Evolutionary conservation across 2,888 invertebrate genomes (phyloP), one percentile per base, ranked within the genome.

Genomic region (Drosophila subsilvestris): DNA sequence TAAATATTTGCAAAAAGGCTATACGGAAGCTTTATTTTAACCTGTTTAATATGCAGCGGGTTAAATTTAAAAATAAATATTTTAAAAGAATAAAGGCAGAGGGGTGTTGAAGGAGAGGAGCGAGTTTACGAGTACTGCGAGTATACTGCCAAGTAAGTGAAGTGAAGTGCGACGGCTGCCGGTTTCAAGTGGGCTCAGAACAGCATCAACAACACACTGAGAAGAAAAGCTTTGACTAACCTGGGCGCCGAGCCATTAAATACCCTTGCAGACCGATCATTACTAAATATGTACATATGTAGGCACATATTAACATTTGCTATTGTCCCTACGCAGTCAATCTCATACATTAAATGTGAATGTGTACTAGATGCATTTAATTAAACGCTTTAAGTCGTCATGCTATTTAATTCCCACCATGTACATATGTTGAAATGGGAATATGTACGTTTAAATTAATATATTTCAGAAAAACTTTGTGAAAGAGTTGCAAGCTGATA

Each of bases 1-100:
- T 83, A 86, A 86, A 89, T 89, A 81, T 89, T 83, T 83, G 86
- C 88, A 54, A 76, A 86, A 80, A 78, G 80, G 86, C 81, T 86
- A 80, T 86, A 79, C 79, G 89, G 88, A 86, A 79, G 89, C 85
- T 80, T 76, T 79, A 2, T 82, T 74, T 69, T 66, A 74, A 68
- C 75, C 55, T 63, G 62, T 71, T 68, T 72, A 68, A 53, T 65
- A 75, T 71, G 65, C 78, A 72, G 37, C 37, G 6, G n/a, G 14
- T 74, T 44, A 55, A 68, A 61, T 61, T 53, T 62, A 44, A 54
- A 20, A 29, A 75, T 73, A 69, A 80, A 70, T 74, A 72, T 82
- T 71, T 75, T 66, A 66, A 69, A 65, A 73, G 62, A 69, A 76
- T 80, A 76, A 59, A 86, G 74, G 27, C 63, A 68, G 76, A 63